Conservation (phyloP, 2,797 vertebrate genomes). For the Hoplostethus mediterraneus region DNA sequence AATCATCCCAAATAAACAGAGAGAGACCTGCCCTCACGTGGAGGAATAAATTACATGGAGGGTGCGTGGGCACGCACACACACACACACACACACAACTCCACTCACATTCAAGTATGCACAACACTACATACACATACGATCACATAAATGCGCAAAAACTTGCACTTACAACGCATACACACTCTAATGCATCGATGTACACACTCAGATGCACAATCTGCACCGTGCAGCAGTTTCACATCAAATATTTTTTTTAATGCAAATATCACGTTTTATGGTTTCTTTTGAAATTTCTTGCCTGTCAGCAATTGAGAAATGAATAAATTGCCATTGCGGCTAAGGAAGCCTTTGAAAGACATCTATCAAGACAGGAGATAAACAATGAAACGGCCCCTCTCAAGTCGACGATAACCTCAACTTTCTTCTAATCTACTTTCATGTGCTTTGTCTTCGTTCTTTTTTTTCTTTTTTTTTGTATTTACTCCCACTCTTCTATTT, state of each 20-base stretch:
- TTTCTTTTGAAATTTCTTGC: slow-evolving; percentile 60
- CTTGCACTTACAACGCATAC: not conserved
- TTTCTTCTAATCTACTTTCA: slow-evolving; percentile 81
- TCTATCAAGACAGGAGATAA: slow-evolving; percentile 75
- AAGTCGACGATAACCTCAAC: slow-evolving; percentile 73
- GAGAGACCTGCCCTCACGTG: slow-evolving; percentile 62
- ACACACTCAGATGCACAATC: slow-evolving; percentile 33
- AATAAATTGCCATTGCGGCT: slow-evolving; percentile 28
- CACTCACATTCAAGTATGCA: slow-evolving; percentile 1
- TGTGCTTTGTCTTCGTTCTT: slow-evolving; percentile 74
- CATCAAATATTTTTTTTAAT: slow-evolving; percentile 72
- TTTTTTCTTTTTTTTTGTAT: slow-evolving; percentile 73
- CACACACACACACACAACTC: not conserved
- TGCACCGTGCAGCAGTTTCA: slow-evolving; percentile 59
- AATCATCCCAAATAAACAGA: slow-evolving; percentile 81
- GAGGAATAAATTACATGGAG: slow-evolving; percentile 70
- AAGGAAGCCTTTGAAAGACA: slow-evolving; percentile 69
- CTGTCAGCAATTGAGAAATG: slow-evolving; percentile 57
- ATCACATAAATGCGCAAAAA: slow-evolving; percentile 16
- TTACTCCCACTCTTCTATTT: slow-evolving; percentile 74
- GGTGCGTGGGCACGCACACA: not conserved
- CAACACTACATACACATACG: not conserved
- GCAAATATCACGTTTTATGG: slow-evolving; percentile 67
- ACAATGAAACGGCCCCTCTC: slow-evolving; percentile 73
- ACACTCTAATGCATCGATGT: not conserved